Evolutionary conservation across 2,797 vertebrate species (phyloP).

Genomic region (Aulostomus chinensis): DNA sequence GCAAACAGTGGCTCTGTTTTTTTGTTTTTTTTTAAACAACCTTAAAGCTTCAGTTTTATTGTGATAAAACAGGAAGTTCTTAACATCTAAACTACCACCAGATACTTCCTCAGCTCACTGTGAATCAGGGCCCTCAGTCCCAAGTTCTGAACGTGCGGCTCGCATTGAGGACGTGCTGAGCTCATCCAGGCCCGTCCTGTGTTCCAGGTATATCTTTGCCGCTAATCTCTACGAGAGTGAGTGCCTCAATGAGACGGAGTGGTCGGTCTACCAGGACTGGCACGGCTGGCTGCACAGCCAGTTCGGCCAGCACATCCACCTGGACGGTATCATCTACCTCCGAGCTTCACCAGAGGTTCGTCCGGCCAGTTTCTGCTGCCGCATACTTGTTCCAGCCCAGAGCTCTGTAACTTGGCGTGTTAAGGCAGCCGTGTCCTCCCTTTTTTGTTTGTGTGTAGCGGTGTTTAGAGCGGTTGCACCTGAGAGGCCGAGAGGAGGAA

Average conservation of each 20-base stretch:
- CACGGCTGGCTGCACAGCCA: conserved; percentile 88
- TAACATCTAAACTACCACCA: too few species aligned
- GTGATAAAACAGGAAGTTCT: too few species aligned
- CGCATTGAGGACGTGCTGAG: too few species aligned
- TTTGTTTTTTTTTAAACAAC: too few species aligned
- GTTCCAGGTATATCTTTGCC: conserved; percentile 90
- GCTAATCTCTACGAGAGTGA: conserved; percentile 91
- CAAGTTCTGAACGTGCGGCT: too few species aligned
- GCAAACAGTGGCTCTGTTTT: too few species aligned
- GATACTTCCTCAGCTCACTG: too few species aligned
- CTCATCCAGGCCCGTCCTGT: background rate
- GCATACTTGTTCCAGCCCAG: background rate
- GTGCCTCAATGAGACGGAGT: conserved; percentile 92
- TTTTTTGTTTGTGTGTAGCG: conserved; percentile 65
- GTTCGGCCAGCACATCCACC: conserved; percentile 84
- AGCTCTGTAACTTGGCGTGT: too few species aligned
- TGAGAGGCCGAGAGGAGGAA: conserved; percentile 89
- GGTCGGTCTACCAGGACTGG: conserved; percentile 95
- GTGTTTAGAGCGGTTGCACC: conserved; percentile 87
- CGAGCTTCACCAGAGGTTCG: conserved; percentile 88
- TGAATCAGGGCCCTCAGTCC: too few species aligned
- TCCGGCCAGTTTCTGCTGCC: too few species aligned
- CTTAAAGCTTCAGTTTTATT: too few species aligned
- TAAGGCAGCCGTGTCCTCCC: too few species aligned
- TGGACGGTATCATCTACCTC: conserved; percentile 95